Evolutionary conservation across 2,797 vertebrate species (phyloP), one percentile per base, ranked within the genome.

Genomic region (Poliocrania exsul): DNA sequence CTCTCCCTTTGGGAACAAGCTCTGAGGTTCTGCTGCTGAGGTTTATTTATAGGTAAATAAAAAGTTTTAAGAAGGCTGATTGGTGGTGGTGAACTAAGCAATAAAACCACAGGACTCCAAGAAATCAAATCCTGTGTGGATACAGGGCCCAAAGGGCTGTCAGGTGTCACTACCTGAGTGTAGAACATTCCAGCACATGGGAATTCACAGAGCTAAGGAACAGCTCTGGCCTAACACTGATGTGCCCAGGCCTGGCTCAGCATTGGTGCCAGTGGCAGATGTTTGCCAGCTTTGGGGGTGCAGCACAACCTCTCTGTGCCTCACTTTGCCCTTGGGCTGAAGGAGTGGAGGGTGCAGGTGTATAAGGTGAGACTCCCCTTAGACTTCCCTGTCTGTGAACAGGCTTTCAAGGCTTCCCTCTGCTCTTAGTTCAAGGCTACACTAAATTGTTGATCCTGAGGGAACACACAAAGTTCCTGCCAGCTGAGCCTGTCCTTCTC

Each of bases 101-200:
- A 12, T 44, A 58, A 56, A 50, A 4, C 23, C 38, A 8, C 3
- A 25, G 62, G 38, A 23, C 44, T 79, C n/a, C 23, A n/a, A 80
- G 38, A 8, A 11, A 19, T 44, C 17, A 8, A 11, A 21, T 44
- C 17, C 57, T 5, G 42, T 21, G 12, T 44, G 67, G 29, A 13
- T 23, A 2, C 16, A 9, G 2, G 4, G 56, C 53, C 57, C 3
- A 21, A 56, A 73, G 85, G 33, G 42, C 42, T 66, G 3, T 40
- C 40, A 16, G 40, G n/a, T 25, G 42, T 26, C 9, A 1, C 1
- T 17, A 29, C 10, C 37, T 35, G 25, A 12, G 0, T 5, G 28
- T 20, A 13, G 26, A 17, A 6, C 3, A 20, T 46, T 49, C 25
- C 21, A 38, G 18, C 60, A 14, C 0, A 0, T 26, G 12, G 20